A percentile compares a stretch with the other conserved stretches of the same genome.
These are phyloP conservation scores for Mimachlamys varia DNA, from an alignment of 2,888 invertebrate genomes.

Conservation along the genomic window DNA sequence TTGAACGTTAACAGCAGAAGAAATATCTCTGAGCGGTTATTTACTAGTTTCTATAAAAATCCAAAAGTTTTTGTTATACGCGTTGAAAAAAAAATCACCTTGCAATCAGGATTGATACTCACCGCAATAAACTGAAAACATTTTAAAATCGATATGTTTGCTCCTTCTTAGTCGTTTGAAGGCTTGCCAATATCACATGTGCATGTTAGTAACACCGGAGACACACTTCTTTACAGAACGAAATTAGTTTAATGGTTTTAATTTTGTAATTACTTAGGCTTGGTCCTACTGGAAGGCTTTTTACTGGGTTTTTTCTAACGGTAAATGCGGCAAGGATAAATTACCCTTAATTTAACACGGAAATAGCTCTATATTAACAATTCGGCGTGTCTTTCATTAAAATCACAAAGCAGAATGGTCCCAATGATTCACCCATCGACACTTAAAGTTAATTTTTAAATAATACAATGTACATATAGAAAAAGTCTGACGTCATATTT, in stretches of 20 bases:
- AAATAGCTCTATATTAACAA: not conserved
- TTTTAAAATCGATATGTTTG: not conserved
- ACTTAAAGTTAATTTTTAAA: not conserved
- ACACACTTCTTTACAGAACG: not conserved
- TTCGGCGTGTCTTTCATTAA: not conserved
- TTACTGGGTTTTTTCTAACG: not conserved
- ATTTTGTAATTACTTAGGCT: not conserved
- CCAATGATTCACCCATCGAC: not conserved
- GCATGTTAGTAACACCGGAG: not conserved
- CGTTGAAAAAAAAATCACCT: too few relatives aligned
- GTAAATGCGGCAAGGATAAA: not conserved
- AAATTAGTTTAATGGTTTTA: not conserved
- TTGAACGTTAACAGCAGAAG: too few relatives aligned
- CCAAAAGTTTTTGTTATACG: too few relatives aligned
- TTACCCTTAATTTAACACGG: not conserved
- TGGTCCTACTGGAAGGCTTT: not conserved
- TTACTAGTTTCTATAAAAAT: too few relatives aligned
- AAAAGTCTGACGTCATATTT: not conserved
- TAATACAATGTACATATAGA: too few relatives aligned
- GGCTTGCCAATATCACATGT: not conserved
- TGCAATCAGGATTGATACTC: too few relatives aligned
- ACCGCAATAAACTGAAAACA: too few relatives aligned
- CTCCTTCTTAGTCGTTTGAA: not conserved
- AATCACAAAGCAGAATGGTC: not conserved
- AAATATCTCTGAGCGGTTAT: too few relatives aligned